Conservation (phyloP, 1,140 invertebrate species). For the Leptinotarsa texana region DNA sequence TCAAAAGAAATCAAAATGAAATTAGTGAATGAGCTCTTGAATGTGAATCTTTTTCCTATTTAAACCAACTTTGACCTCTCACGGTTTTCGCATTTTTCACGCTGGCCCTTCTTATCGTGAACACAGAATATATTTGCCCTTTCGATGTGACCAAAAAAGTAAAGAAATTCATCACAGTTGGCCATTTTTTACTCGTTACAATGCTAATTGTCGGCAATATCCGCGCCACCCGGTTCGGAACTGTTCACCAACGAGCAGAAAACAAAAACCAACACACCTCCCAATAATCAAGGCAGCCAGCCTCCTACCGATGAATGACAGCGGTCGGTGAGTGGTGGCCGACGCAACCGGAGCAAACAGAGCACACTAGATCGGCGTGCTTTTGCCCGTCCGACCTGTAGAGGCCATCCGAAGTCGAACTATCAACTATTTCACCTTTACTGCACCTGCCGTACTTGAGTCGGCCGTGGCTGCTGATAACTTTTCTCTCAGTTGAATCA, state of each 20-base stretch:
- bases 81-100: too few species aligned
- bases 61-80: too few species aligned
- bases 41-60: too few species aligned
- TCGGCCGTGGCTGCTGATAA: constrained; percentile 17
- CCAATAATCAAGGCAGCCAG: constrained; percentile 4
- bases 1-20: too few species aligned
- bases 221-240: neutral
- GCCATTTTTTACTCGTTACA: neutral
- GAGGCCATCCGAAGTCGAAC: constrained; percentile 28
- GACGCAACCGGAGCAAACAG: constrained; percentile 23
- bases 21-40: too few species aligned
- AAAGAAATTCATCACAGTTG: neutral
- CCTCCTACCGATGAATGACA: constrained; percentile 20
- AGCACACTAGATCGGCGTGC: constrained; percentile 26
- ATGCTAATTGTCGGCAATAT: neutral
- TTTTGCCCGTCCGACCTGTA: constrained; percentile 19
- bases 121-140: too few species aligned
- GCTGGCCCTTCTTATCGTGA: too few species aligned
- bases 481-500: constrained; percentile 24
- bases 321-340: constrained; percentile 9
- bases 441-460: constrained; percentile 25
- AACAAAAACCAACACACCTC: constrained; percentile 23
- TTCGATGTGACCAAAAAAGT: too few species aligned
- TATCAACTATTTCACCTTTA: constrained; percentile 29
- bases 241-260: constrained; percentile 11